These are phyloP conservation scores for Dinothrombium tinctorium DNA, from an alignment of 1,140 invertebrate genomes.

Conservation along the genomic window DNA sequence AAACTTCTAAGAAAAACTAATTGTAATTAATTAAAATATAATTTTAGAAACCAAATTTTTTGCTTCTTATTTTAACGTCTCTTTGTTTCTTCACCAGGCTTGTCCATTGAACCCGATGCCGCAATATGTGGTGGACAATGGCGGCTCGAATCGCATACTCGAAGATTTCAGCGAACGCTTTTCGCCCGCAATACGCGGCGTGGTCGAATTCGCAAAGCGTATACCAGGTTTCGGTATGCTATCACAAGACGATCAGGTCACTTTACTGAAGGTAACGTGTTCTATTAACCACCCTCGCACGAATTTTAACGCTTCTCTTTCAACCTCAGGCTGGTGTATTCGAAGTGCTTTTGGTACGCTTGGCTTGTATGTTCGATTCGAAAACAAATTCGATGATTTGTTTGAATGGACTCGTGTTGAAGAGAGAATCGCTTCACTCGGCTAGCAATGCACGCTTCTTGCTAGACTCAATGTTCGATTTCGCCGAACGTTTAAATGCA, in stretches of 20 bases:
- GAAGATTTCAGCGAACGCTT: conserved; percentile 80
- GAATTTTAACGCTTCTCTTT: not conserved
- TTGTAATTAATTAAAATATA: no score
- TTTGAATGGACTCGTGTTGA: conserved; percentile 68
- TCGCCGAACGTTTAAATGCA: conserved; percentile 74
- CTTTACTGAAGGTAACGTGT: conserved; percentile 54
- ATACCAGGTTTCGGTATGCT: conserved; percentile 85
- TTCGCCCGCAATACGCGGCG: conserved; percentile 79
- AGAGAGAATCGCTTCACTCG: conserved; percentile 64
- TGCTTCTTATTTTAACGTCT: conserved; percentile 4
- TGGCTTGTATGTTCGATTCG: conserved; percentile 73
- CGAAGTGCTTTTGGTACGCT: conserved; percentile 67
- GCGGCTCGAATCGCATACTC: conserved; percentile 25
- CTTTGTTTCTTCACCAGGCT: conserved; percentile 44
- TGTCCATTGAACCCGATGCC: conserved; percentile 75
- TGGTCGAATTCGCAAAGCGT: conserved; percentile 89
- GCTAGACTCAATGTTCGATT: conserved; percentile 89
- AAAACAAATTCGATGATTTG: conserved; percentile 67
- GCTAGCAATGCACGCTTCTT: conserved; percentile 68
- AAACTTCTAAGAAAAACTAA: no score
- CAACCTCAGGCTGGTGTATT: conserved; percentile 43
- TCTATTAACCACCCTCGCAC: not conserved
- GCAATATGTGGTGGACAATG: conserved; percentile 26
- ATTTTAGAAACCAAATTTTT: no score
- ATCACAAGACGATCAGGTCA: conserved; percentile 87